These are phyloP conservation scores for Uropetala carovei DNA, from an alignment of 2,888 invertebrate genomes.

Conservation along the genomic window DNA sequence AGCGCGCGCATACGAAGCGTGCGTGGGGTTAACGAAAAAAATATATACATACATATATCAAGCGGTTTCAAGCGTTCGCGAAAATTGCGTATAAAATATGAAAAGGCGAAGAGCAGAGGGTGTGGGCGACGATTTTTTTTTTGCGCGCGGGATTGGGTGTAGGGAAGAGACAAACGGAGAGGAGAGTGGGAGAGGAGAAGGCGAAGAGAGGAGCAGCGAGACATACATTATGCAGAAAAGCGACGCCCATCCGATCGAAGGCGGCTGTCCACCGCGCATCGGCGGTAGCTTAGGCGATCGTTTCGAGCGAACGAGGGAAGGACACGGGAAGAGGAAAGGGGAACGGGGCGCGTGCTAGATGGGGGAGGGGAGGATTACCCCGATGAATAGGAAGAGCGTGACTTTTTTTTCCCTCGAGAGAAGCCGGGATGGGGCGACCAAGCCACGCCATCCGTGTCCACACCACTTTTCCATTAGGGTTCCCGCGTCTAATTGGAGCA, in stretches of 20 bases:
- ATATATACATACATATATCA: background rate
- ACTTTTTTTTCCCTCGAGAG: background rate
- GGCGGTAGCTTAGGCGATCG: background rate
- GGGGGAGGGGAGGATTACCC: background rate
- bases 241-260: background rate
- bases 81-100: conserved; percentile 2
- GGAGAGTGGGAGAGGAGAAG: background rate
- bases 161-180: no score
- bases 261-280: background rate
- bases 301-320: background rate
- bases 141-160: background rate
- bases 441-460: background rate
- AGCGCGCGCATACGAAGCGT: background rate
- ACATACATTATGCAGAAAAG: background rate
- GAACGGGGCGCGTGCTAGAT: background rate
- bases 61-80: background rate
- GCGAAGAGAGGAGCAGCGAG: background rate
- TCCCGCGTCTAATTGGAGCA: background rate
- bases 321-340: background rate
- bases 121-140: no score
- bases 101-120: background rate
- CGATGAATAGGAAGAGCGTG: no score
- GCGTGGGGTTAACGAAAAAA: background rate
- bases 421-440: background rate
- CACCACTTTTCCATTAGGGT: background rate